Evolutionary conservation across 1,140 invertebrate species (phyloP), one percentile per base, ranked within the genome.

Genomic region (Eufriesea mexicana): DNA sequence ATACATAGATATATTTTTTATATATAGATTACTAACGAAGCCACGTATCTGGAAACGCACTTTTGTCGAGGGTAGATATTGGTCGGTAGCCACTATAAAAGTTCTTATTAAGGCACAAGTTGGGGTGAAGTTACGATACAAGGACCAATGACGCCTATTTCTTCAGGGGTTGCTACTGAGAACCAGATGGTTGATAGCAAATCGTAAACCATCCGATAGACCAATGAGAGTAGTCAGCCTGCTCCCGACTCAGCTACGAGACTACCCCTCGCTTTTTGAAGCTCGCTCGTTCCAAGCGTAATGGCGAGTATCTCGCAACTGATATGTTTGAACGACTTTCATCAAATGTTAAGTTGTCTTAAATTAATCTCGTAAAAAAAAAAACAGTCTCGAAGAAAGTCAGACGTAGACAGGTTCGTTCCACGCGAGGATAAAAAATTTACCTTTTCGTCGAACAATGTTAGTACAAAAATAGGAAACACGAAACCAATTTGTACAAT

Each of bases 321-420:
- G 79, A 88, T 88, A 84, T 80, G 84, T 85, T 86, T 35, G 79
- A 86, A 88, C 78, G 86, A 80, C 89, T 84, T 89, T 89, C 89
- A 84, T 92, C 89, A 90, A 91, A 91, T 87, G 89, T 91, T 92
- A 90, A 91, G 84, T 83, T 79, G 82, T 81, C 84, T 81, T 85
- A 89, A 91, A 92, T 92, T 92, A 91, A 91, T 92, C 86, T 91
- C 90, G 83, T 91, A 90, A 92, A 92, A 88, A 64, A 76, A 78
- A 80, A 16, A 57, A 42, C 23, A 47, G 47, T 61, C 47, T 45
- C 57, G 45, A 70, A 45, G 14, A 16, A 14, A 28, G 54, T 23
- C 25, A 35, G 47, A 64, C 66, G 35, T 45, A 55, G 45, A 45
- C 20, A 18, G 35, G 45, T 68, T 68, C 80, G 64, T 57, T 45